Conservation (phyloP, 2,113 vertebrate species). For the Typhlomys cinereus region DNA sequence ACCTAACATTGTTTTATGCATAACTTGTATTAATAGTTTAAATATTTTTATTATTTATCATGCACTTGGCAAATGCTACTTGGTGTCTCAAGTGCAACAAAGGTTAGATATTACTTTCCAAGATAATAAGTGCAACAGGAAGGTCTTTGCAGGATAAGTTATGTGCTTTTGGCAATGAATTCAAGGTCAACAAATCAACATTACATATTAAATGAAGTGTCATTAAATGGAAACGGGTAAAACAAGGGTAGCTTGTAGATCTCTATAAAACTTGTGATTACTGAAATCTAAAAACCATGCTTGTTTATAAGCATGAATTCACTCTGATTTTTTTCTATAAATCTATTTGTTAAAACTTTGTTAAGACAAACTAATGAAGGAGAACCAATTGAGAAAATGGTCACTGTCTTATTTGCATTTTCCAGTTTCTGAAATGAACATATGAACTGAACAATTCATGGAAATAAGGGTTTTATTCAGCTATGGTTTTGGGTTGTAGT, state of each 20-base stretch:
- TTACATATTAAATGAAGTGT: neutral
- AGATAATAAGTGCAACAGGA: neutral
- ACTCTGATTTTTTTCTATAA: neutral
- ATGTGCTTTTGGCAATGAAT: neutral
- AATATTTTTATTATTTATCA: neutral
- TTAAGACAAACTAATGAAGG: neutral
- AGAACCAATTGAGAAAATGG: neutral
- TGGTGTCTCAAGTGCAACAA: neutral
- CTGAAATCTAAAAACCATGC: neutral
- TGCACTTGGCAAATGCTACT: neutral
- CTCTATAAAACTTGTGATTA: neutral
- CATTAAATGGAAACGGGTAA: neutral
- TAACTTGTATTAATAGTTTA: neutral
- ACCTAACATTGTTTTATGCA: neutral
- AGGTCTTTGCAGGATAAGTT: neutral
- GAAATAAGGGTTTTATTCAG: too few species aligned
- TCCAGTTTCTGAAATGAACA: too few species aligned
- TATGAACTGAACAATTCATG: too few species aligned
- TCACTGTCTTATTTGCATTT: too few species aligned
- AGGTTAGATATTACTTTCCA: neutral
- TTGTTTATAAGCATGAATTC: neutral
- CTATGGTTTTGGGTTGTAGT: too few species aligned
- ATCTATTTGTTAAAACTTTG: neutral
- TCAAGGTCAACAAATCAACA: neutral
- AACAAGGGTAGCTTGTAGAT: neutral